These are phyloP conservation scores for Anthopleura xanthogrammica DNA, from an alignment of 92 coral and sea anemone species.

Conservation along the genomic window DNA sequence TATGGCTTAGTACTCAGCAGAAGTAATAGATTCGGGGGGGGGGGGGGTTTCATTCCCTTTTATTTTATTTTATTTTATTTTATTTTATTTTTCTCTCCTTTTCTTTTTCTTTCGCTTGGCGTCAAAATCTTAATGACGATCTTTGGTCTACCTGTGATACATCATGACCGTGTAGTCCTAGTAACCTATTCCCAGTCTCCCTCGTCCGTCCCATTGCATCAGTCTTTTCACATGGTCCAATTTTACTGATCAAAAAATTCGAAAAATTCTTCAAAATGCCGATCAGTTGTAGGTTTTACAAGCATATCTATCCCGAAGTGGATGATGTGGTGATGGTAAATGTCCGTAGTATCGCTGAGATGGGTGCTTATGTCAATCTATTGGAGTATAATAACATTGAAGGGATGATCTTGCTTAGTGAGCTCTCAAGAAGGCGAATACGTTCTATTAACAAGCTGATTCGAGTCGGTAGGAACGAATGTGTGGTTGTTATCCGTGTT, in stretches of 20 bases:
- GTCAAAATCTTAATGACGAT: not conserved
- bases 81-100: too few species aligned
- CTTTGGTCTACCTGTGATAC: slow-evolving; percentile 21
- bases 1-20: too few species aligned
- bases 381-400: slow-evolving; percentile 96
- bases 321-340: slow-evolving; percentile 99
- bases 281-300: slow-evolving; percentile 86
- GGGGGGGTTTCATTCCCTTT: too few species aligned
- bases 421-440: slow-evolving; percentile 92
- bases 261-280: slow-evolving; percentile 64
- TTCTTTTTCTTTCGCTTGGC: too few species aligned
- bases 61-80: too few species aligned
- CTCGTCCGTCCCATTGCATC: slow-evolving; percentile 57
- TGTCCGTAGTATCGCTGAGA: slow-evolving; percentile 98
- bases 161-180: slow-evolving; percentile 36
- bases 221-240: slow-evolving; percentile 63
- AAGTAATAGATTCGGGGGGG: too few species aligned
- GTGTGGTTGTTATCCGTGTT: slow-evolving; percentile 98
- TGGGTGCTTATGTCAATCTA: slow-evolving; percentile 98
- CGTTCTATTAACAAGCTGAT: slow-evolving; percentile 95
- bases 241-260: not conserved
- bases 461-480: slow-evolving; percentile 94
- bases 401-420: slow-evolving; percentile 97
- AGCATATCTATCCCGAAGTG: slow-evolving; percentile 94
- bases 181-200: slow-evolving; percentile 10